A percentile compares a stretch with the other conserved stretches of the same genome.
phyloP scores from a whole-genome alignment of 2,888 invertebrate species.

The Leptinotarsa peninsularis region DNA sequence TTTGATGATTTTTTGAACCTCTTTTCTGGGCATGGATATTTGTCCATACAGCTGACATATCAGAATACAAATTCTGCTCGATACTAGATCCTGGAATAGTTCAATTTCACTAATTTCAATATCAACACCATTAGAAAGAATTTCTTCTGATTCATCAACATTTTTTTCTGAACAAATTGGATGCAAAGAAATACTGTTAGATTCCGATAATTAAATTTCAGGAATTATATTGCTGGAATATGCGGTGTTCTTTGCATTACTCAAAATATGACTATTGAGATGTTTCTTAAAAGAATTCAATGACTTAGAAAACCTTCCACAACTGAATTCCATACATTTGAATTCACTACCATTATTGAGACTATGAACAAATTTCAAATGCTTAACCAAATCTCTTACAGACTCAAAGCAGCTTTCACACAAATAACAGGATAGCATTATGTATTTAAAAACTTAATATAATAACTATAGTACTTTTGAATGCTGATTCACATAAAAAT shows the following conservation, averaged over 20 bases:
- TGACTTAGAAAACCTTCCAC: not conserved
- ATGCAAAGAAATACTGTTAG: no score
- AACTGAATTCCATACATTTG: conserved; percentile 2
- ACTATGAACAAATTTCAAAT: conserved; percentile 3
- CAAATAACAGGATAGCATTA: not conserved
- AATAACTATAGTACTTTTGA: not conserved
- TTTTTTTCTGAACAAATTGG: no score
- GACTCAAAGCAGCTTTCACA: not conserved
- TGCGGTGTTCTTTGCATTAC: no score
- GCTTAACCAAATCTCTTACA: not conserved
- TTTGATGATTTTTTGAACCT: not conserved
- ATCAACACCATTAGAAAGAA: no score
- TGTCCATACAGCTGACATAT: not conserved
- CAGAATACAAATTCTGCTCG: not conserved
- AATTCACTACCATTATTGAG: not conserved
- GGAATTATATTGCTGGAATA: no score
- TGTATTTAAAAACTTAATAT: not conserved
- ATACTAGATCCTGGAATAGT: not conserved
- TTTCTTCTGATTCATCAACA: no score
- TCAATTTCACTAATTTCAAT: not conserved
- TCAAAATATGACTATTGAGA: not conserved
- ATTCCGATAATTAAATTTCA: no score
- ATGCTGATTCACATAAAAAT: not conserved
- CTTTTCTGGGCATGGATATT: conserved; percentile 16
- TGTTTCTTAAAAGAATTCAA: conserved; percentile 16